phyloP scores from a whole-genome alignment of 1,140 invertebrate genomes.

The Scaptodrosophila lebanonensis region DNA sequence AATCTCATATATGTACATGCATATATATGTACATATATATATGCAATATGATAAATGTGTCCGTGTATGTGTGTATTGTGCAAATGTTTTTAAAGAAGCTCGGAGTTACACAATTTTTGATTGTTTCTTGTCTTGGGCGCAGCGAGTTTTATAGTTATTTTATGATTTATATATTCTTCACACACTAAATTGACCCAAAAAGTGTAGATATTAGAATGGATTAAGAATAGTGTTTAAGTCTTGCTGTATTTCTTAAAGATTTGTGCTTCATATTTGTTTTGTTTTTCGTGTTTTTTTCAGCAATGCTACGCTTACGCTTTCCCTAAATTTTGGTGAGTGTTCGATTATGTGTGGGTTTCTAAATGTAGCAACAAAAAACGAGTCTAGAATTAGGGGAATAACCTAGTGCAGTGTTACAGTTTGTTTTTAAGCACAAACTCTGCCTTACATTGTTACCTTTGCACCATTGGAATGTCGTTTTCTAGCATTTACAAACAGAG shows the following conservation, averaged over 20 bases:
- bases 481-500: slow-evolving; percentile 66
- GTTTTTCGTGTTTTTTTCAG: no score
- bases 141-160: slow-evolving; percentile 23
- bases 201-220: no score
- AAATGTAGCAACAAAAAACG: slow-evolving; percentile 31
- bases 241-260: no score
- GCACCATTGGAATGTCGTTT: slow-evolving; percentile 70
- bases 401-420: no score
- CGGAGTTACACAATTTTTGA: slow-evolving; percentile 65
- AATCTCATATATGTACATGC: slow-evolving; percentile 31
- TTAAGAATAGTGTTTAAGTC: no score
- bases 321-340: slow-evolving; percentile 27
- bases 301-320: no score
- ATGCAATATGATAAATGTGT: slow-evolving; percentile 38
- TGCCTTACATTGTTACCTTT: slow-evolving; percentile 46
- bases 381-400: slow-evolving; percentile 16
- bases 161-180: slow-evolving; percentile 15
- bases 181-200: slow-evolving; percentile 61
- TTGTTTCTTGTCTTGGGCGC: slow-evolving; percentile 49
- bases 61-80: slow-evolving; percentile 19
- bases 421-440: no score
- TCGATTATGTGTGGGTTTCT: slow-evolving; percentile 9
- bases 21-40: slow-evolving; percentile 21
- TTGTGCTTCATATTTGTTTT: no score
- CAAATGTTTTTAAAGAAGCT: slow-evolving; percentile 51